Evolutionary conservation across 2,113 vertebrate species (phyloP).

Genomic region (Gracilinanus agilis): DNA sequence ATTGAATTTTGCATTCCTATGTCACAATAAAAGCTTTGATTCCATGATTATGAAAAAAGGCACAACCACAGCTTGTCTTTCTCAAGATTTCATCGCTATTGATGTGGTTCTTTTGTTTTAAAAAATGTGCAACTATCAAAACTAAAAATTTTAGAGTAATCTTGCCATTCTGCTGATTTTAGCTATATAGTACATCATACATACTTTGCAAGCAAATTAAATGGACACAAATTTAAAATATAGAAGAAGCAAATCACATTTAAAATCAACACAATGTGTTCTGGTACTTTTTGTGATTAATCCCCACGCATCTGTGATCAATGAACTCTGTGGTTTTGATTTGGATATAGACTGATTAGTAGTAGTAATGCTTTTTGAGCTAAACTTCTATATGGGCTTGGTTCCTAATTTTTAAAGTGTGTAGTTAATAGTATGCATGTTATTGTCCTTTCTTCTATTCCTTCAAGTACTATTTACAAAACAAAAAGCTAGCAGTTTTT

Average conservation of each 20-base stretch:
- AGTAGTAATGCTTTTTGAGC: conserved; percentile 89
- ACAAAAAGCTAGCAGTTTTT: conserved; percentile 92
- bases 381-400: conserved; percentile 92
- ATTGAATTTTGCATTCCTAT: conserved; percentile 95
- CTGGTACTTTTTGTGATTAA: conserved; percentile 90
- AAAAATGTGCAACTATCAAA: conserved; percentile 88
- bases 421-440: conserved; percentile 98
- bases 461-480: conserved; percentile 93
- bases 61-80: conserved; percentile 90
- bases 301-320: conserved; percentile 93
- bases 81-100: conserved; percentile 91
- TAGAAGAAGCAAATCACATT: conserved; percentile 89
- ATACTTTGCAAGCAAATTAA: conserved; percentile 89
- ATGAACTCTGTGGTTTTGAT: conserved; percentile 93
- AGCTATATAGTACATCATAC: conserved; percentile 89
- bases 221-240: conserved; percentile 89
- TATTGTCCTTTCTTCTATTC: conserved; percentile 94
- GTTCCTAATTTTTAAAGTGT: conserved; percentile 94
- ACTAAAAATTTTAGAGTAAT: conserved; percentile 88
- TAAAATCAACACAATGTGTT: conserved; percentile 90
- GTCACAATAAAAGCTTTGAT: conserved; percentile 91
- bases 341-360: conserved; percentile 92
- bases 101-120: conserved; percentile 90
- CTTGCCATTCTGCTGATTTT: conserved; percentile 90
- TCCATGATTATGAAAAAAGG: conserved; percentile 90